Base-by-base conservation (phyloP, 2,888 invertebrate species). In the Tigriopus californicus region DNA sequence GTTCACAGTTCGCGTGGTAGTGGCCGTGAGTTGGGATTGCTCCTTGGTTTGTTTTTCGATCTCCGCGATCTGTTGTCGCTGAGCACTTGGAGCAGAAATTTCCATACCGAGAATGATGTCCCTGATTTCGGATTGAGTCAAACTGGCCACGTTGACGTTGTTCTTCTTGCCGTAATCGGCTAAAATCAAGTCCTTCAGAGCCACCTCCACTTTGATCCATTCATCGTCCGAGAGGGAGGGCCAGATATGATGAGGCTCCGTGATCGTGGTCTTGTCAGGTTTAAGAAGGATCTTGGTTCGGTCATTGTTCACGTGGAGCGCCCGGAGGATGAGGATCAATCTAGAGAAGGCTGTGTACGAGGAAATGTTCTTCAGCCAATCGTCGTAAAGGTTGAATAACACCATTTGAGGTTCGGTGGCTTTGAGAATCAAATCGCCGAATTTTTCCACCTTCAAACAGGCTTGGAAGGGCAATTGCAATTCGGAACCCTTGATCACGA, bases 381-480 rank as follows among this genome's bases (percentile, higher is more conserved):
- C 98, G 68, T 99, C 98, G 67, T 97, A 99, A 54, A 99, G 75
- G 74, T 99, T 99, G 76, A 99, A 98, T 40, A 98, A 75, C 48
- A 98, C 97, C 98, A 99, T 98, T 74, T 99, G 98, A 0, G 98
- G 98, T 69, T 98, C 98, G 0, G 95, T 98, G 1, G 98, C 98
- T 73, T 98, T 98, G 60, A 98, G 75, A 68, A 98, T 99, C 61
- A 99, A 77, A 75, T 98, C 98, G 60, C 98, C 98, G 69, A 99
- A 97, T 75, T 98, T 98, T 75, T 99, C 98, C 53, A 98, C 92
- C 71, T 97, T 97, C 46, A 97, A 77, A 71, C 95, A 95, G 8
- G 95, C 97, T 72, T 98, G 94, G 84, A 98, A 98, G 0, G 98
- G 98, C 66, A 98, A 73, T 73, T 98, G 97, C 63, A 98, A 75